A percentile compares a stretch with the other conserved stretches of the same genome.
These are phyloP conservation scores for Thalassophryne amazonica DNA, from an alignment of 2,797 vertebrate genomes.

Conservation along the genomic window DNA sequence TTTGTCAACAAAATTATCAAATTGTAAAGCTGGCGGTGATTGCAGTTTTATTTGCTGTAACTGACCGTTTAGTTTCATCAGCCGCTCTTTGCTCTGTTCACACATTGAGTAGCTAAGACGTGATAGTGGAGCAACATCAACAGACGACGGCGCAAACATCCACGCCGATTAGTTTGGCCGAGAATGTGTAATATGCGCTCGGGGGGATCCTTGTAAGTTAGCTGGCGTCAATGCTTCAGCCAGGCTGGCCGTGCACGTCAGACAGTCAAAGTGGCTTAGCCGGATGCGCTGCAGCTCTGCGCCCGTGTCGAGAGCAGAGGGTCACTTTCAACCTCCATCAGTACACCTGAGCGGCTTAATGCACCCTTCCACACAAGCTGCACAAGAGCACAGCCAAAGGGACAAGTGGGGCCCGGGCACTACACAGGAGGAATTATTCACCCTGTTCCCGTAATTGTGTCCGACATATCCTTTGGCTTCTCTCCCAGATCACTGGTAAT, in stretches of 20 bases:
- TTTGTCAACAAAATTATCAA: no score
- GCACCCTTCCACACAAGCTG: slow-evolving; percentile 49
- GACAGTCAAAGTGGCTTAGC: slow-evolving; percentile 65
- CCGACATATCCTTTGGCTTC: slow-evolving; percentile 71
- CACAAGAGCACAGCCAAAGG: slow-evolving; percentile 51
- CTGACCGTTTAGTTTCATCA: no score
- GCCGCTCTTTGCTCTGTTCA: no score
- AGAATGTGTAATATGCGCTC: slow-evolving; percentile 68
- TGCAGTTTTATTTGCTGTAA: no score
- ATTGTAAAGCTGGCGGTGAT: no score
- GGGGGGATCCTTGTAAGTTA: slow-evolving; percentile 63
- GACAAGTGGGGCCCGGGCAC: slow-evolving; percentile 52
- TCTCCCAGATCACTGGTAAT: slow-evolving; percentile 67
- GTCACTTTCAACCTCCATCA: slow-evolving; percentile 71
- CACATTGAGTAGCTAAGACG: no score
- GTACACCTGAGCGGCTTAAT: slow-evolving; percentile 65
- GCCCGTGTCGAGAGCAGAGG: slow-evolving; percentile 57
- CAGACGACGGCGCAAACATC: no score
- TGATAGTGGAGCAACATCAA: no score
- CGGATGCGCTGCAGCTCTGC: slow-evolving; percentile 53
- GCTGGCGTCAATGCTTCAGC: slow-evolving; percentile 56
- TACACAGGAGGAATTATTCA: slow-evolving; percentile 61
- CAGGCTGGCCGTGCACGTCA: slow-evolving; percentile 75
- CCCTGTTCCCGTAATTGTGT: slow-evolving; percentile 61
- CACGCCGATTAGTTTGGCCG: slow-evolving; percentile 70